Percentiles rank a stretch among this genome's conserved stretches.
phyloP scores from a whole-genome alignment of 2,113 vertebrate genomes.

The Sapayoa aenigma region DNA sequence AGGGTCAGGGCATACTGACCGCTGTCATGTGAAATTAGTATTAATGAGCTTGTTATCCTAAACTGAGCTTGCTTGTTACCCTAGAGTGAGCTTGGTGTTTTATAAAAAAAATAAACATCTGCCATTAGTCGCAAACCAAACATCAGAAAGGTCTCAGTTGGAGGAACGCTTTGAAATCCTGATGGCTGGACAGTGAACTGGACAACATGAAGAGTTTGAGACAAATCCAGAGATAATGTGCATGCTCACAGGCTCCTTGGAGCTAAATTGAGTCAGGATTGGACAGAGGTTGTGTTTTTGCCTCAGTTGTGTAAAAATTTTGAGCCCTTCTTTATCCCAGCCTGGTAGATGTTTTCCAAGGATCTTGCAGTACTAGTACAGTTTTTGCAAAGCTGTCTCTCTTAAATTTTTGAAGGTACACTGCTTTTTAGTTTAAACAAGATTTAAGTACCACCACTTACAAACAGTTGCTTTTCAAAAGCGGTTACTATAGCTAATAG shows the following conservation, averaged over 20 bases:
- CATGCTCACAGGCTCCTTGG: background rate
- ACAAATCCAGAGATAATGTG: background rate
- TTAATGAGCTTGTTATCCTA: background rate
- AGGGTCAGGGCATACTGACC: slow-evolving; percentile 6
- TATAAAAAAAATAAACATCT: background rate
- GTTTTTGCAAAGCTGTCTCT: background rate
- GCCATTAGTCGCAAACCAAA: background rate
- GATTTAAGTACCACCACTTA: background rate
- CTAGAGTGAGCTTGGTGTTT: background rate
- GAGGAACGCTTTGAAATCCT: background rate
- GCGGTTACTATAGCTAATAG: background rate
- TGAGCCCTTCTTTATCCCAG: background rate
- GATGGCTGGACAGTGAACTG: background rate
- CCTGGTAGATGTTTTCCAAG: background rate
- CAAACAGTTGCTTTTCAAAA: background rate
- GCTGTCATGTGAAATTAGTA: background rate
- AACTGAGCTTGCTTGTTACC: background rate
- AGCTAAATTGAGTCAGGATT: background rate
- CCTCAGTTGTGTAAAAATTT: background rate
- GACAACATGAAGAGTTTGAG: background rate
- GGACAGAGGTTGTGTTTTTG: background rate
- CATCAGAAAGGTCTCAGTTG: background rate
- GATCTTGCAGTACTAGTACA: background rate
- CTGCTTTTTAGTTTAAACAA: background rate
- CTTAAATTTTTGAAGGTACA: background rate